Conservation (phyloP, 2,888 invertebrate genomes). For the Bimastos eiseni region DNA sequence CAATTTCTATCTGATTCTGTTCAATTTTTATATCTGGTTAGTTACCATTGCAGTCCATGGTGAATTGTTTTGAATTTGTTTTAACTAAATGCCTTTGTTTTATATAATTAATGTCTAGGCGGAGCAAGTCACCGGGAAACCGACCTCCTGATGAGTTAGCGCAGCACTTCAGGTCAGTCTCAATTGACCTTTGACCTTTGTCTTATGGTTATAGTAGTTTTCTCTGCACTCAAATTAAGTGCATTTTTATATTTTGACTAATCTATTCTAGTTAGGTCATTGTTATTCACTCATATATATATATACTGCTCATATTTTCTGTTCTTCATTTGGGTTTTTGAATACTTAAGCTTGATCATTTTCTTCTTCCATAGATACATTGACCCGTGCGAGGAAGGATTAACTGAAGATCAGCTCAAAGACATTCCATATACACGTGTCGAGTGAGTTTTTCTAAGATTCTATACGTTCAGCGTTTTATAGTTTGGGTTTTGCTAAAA, state of each 20-base stretch:
- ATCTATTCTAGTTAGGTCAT: too few species aligned
- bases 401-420: constrained; percentile 54
- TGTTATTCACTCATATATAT: too few species aligned
- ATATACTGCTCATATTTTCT: neutral
- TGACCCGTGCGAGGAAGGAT: constrained; percentile 50
- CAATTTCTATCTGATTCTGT: neutral
- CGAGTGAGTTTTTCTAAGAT: constrained; percentile 53
- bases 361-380: constrained; percentile 39
- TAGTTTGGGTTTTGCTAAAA: neutral
- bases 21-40: neutral
- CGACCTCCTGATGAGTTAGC: constrained; percentile 56
- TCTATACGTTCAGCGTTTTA: neutral
- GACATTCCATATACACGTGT: constrained; percentile 58
- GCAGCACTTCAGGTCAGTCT: constrained; percentile 55
- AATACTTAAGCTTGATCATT: constrained; percentile 2
- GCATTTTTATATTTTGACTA: neutral
- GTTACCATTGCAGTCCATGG: neutral
- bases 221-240: neutral
- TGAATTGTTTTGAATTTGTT: neutral
- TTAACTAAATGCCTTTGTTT: neutral
- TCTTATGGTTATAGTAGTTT: neutral
- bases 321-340: neutral
- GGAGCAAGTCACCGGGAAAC: constrained; percentile 57
- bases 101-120: constrained; percentile 34
- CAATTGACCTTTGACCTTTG: neutral